Evolutionary conservation across 2,888 invertebrate genomes (phyloP).

Genomic region (Dione vanillae): DNA sequence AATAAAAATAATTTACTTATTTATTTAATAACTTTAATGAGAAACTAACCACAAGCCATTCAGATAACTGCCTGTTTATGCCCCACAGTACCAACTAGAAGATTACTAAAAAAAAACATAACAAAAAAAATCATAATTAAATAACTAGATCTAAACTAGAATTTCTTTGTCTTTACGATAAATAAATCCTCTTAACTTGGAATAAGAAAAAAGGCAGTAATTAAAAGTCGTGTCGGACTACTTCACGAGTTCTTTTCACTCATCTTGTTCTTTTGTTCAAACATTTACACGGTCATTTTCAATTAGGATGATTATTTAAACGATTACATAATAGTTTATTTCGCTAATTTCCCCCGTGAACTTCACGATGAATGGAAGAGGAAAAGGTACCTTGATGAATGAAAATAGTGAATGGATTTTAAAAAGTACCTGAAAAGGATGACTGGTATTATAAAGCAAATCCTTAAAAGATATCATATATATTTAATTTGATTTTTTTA

Average conservation of each 20-base stretch:
- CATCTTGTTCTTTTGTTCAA: not conserved
- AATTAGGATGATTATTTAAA: slow-evolving; percentile 8
- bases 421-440: not conserved
- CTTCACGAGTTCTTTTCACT: not conserved
- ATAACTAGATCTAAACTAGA: slow-evolving; percentile 12
- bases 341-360: slow-evolving; percentile 18
- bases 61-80: no score
- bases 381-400: not conserved
- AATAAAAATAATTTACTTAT: no score
- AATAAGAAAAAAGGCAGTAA: slow-evolving; percentile 16
- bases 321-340: slow-evolving; percentile 4
- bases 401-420: slow-evolving; percentile 5
- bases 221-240: slow-evolving; percentile 22
- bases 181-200: slow-evolving; percentile 9
- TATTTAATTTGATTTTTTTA: not conserved
- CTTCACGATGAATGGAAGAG: not conserved
- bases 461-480: not conserved
- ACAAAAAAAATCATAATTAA: not conserved
- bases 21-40: no score
- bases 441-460: not conserved
- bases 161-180: slow-evolving; percentile 2
- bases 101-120: not conserved
- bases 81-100: not conserved
- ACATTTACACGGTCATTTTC: not conserved
- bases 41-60: no score